phyloP scores from a whole-genome alignment of 2,113 vertebrate species.

The Gnathonemus echidnorhynchus region DNA sequence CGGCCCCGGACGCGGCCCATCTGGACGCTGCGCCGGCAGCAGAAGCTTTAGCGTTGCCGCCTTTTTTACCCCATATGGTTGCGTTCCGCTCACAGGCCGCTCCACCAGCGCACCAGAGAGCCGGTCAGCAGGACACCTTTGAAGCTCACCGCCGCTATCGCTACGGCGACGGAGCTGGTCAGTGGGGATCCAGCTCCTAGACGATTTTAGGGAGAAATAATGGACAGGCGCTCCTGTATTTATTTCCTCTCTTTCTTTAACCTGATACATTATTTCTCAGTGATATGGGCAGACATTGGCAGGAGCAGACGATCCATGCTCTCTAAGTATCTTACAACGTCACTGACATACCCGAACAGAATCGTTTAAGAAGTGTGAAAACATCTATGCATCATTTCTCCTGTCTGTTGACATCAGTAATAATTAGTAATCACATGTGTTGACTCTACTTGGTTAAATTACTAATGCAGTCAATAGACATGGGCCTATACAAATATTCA shows the following conservation, averaged over 20 bases:
- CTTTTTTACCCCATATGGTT: conserved; percentile 68
- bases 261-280: not conserved
- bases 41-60: conserved; percentile 46
- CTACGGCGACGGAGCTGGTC: conserved; percentile 40
- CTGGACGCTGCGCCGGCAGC: conserved; percentile 42
- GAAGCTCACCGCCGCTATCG: conserved; percentile 41
- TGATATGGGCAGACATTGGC: not conserved
- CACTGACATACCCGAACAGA: not conserved
- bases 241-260: not conserved
- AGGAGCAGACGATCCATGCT: not conserved
- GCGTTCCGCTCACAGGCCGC: conserved; percentile 50
- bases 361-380: not conserved
- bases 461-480: not conserved
- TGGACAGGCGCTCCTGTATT: not conserved
- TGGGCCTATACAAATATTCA: not conserved
- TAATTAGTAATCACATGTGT: not conserved
- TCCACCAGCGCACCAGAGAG: conserved; percentile 50
- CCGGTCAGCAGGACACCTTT: conserved; percentile 70
- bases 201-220: conserved; percentile 32
- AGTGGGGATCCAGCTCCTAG: conserved; percentile 45
- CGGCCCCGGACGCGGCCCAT: conserved; percentile 48
- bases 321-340: not conserved
- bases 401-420: not conserved
- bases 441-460: not conserved
- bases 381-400: not conserved